Evolutionary conservation across 2,797 vertebrate species (phyloP).

Genomic region (Pseudomugil gertrudae): DNA sequence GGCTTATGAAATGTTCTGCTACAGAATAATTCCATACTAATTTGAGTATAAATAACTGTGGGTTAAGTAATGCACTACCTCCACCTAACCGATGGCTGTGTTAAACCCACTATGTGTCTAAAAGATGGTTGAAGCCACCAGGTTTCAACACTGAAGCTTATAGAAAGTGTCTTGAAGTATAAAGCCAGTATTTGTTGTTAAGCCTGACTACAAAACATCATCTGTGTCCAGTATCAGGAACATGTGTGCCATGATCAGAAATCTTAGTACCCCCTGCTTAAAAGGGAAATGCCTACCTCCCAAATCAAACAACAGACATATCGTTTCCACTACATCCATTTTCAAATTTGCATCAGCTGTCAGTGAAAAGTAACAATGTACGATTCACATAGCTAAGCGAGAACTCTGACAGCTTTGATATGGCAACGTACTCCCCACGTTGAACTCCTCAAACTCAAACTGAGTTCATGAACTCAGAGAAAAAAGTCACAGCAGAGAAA

Average conservation of each 20-base stretch:
- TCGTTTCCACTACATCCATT: slow-evolving; percentile 27
- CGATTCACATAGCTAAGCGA: slow-evolving; percentile 50
- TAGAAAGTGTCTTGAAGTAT: not conserved
- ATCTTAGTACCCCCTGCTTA: too few species aligned
- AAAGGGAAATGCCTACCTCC: slow-evolving; percentile 13
- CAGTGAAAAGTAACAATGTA: slow-evolving; percentile 32
- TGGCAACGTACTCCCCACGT: slow-evolving; percentile 39
- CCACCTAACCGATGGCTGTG: too few species aligned
- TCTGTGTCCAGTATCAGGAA: too few species aligned
- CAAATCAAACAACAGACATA: slow-evolving; percentile 36
- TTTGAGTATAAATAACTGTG: not conserved
- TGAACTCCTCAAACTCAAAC: slow-evolving; percentile 22
- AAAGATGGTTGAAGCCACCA: too few species aligned
- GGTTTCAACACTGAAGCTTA: too few species aligned
- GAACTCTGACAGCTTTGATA: slow-evolving; percentile 66
- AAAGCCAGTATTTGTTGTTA: not conserved
- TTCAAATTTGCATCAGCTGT: slow-evolving; percentile 47
- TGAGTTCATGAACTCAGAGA: slow-evolving; percentile 67
- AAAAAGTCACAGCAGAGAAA: slow-evolving; percentile 18
- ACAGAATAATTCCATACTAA: not conserved
- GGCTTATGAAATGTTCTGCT: not conserved
- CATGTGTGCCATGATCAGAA: too few species aligned
- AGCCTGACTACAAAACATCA: not conserved
- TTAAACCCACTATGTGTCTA: too few species aligned
- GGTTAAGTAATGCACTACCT: not conserved